These are phyloP conservation scores for Drosophila sp. DNA, from an alignment of 1,140 invertebrate species.

Conservation along the genomic window DNA sequence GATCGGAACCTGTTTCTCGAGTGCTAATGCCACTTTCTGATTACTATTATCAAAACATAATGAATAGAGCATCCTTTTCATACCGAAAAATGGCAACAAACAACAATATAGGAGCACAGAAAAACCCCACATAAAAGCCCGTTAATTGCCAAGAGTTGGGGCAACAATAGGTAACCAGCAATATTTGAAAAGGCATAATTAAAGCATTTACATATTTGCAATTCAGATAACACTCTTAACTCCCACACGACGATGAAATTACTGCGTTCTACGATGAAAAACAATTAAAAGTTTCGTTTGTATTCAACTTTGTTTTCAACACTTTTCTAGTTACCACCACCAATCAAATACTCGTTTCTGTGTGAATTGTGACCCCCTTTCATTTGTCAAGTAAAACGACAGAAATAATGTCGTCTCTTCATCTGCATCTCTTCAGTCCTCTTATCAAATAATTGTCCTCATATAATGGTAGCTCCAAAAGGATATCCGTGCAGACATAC, in stretches of 20 bases:
- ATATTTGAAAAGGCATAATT: conserved; percentile 34
- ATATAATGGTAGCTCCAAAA: conserved; percentile 70
- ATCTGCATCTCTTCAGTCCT: conserved; percentile 62
- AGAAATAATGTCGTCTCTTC: conserved; percentile 54
- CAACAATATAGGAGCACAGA: background rate
- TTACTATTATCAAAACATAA: no score
- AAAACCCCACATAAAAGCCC: conserved; percentile 3
- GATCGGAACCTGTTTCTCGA: no score
- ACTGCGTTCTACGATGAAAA: conserved; percentile 44
- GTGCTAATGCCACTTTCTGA: no score
- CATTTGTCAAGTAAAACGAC: conserved; percentile 62
- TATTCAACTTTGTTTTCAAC: conserved; percentile 61
- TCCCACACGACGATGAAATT: conserved; percentile 25
- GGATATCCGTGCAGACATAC: conserved; percentile 18
- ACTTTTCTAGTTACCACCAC: conserved; percentile 31
- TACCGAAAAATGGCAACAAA: conserved; percentile 14
- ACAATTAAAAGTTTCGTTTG: conserved; percentile 69
- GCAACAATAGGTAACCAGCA: conserved; percentile 29
- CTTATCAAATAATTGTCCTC: conserved; percentile 83
- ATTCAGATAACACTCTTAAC: conserved; percentile 67
- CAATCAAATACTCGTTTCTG: background rate
- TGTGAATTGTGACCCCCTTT: conserved; percentile 63
- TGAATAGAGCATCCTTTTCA: no score
- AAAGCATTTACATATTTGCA: conserved; percentile 77
- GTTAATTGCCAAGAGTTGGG: conserved; percentile 27